Conservation (phyloP, 1,140 invertebrate species). For the Cydia amplana region DNA sequence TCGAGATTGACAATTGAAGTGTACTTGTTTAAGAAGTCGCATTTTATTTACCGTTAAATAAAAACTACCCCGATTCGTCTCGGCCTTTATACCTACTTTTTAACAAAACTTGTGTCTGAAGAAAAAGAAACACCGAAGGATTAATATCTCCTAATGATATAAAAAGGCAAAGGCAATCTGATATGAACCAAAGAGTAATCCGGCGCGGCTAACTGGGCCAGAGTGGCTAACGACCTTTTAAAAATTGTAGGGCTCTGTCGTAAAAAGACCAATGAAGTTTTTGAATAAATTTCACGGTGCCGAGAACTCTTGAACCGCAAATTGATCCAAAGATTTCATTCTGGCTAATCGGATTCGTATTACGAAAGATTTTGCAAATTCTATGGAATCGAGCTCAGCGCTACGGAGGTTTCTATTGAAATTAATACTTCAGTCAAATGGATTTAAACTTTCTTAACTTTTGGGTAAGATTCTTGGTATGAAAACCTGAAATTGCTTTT, state of each 20-base stretch:
- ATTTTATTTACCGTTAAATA: no score
- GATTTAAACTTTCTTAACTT: slow-evolving; percentile 36
- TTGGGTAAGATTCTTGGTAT: background rate
- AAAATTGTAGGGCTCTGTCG: slow-evolving; percentile 11
- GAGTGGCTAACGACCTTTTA: slow-evolving; percentile 17
- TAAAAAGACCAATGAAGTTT: slow-evolving; percentile 40
- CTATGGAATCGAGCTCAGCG: slow-evolving; percentile 42
- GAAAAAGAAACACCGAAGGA: background rate
- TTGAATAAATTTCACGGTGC: slow-evolving; percentile 43
- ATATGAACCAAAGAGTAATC: slow-evolving; percentile 2
- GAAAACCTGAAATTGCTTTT: background rate
- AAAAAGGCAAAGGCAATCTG: slow-evolving; percentile 11
- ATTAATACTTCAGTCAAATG: slow-evolving; percentile 45
- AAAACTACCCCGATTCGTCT: no score
- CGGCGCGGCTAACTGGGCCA: background rate
- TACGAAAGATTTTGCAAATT: slow-evolving; percentile 47
- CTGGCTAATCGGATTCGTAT: slow-evolving; percentile 49
- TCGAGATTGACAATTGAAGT: no score
- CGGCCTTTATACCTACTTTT: no score
- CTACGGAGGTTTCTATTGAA: slow-evolving; percentile 39
- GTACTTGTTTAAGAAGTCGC: no score
- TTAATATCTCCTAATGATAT: background rate
- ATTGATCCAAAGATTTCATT: slow-evolving; percentile 48
- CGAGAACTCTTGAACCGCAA: slow-evolving; percentile 40
- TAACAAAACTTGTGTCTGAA: no score